These are phyloP conservation scores for Muricea muricata DNA, from an alignment of 92 coral and sea anemone species.

Conservation along the genomic window DNA sequence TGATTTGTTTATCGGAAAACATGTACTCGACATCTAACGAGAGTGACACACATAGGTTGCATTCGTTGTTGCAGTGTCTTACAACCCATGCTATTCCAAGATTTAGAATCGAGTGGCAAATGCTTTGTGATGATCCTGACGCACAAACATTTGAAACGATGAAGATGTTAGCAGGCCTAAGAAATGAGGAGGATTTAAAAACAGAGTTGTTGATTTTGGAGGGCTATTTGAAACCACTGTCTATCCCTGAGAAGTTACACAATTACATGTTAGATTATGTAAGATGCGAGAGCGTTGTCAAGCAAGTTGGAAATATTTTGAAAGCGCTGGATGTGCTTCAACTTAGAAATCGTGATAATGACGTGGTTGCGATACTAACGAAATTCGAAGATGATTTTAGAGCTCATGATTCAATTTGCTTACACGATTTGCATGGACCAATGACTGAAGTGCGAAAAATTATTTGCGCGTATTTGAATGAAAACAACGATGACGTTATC, in stretches of 20 bases:
- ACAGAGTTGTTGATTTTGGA: background rate
- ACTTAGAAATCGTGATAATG: background rate
- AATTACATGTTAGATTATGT: conserved; percentile 37
- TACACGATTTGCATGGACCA: conserved; percentile 19
- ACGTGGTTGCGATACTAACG: background rate
- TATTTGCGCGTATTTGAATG: conserved; percentile 26
- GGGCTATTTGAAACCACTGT: background rate
- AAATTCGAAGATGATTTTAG: background rate
- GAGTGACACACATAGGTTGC: background rate
- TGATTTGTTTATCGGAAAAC: background rate
- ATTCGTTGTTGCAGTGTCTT: background rate
- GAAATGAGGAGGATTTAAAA: background rate
- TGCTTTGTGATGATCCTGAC: conserved; percentile 14
- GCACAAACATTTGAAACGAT: background rate
- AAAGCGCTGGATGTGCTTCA: conserved; percentile 31
- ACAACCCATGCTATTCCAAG: background rate
- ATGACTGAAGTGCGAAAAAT: conserved; percentile 1
- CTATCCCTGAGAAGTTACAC: background rate
- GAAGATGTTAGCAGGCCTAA: background rate
- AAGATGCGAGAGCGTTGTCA: conserved; percentile 31
- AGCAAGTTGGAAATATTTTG: conserved; percentile 25
- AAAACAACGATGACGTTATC: conserved; percentile 20
- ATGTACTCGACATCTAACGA: background rate
- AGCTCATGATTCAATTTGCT: background rate
- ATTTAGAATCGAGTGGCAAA: background rate